A percentile compares a stretch with the other conserved stretches of the same genome.
phyloP scores from a whole-genome alignment of 2,888 invertebrate genomes.

The Drosophila hamatofila region DNA sequence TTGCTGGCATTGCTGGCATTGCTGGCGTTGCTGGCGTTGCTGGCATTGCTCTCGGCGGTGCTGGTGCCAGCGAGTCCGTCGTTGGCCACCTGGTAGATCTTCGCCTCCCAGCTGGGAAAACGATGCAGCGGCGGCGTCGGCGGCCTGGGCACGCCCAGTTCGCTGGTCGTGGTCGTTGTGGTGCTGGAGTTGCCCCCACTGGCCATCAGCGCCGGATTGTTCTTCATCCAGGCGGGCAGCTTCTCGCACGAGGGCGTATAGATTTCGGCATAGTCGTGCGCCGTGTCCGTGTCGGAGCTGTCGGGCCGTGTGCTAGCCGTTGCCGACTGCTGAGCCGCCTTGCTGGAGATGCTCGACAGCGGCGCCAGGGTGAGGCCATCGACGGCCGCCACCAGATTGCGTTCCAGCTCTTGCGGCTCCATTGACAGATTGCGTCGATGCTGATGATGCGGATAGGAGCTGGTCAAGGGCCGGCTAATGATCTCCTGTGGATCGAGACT shows the following conservation, averaged over 20 bases:
- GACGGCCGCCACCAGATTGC: slow-evolving; percentile 87
- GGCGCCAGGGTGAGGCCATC: slow-evolving; percentile 86
- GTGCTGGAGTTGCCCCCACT: slow-evolving; percentile 87
- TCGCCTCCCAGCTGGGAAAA: slow-evolving; percentile 97
- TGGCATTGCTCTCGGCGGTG: slow-evolving; percentile 56
- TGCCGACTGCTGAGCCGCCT: slow-evolving; percentile 40
- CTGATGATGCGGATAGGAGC: slow-evolving; percentile 84
- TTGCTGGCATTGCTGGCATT: slow-evolving; percentile 61
- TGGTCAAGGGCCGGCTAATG: slow-evolving; percentile 81
- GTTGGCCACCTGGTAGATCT: slow-evolving; percentile 94
- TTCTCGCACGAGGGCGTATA: slow-evolving; percentile 95
- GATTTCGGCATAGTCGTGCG: slow-evolving; percentile 97
- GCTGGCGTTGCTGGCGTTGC: slow-evolving; percentile 60
- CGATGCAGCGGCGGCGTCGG: slow-evolving; percentile 96
- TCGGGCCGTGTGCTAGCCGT: slow-evolving; percentile 73
- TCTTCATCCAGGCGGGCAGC: slow-evolving; percentile 87
- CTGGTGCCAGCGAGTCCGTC: slow-evolving; percentile 86
- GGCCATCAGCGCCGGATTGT: slow-evolving; percentile 85
- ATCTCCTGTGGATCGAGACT: slow-evolving; percentile 85
- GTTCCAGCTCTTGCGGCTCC: slow-evolving; percentile 85
- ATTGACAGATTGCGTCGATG: slow-evolving; percentile 85
- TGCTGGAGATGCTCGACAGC: slow-evolving; percentile 82
- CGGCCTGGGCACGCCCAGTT: slow-evolving; percentile 87
- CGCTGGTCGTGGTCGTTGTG: slow-evolving; percentile 85
- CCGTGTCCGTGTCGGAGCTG: slow-evolving; percentile 88